These are phyloP conservation scores for Campylomormyrus tamandua DNA, from an alignment of 2,113 vertebrate species.

Conservation along the genomic window DNA sequence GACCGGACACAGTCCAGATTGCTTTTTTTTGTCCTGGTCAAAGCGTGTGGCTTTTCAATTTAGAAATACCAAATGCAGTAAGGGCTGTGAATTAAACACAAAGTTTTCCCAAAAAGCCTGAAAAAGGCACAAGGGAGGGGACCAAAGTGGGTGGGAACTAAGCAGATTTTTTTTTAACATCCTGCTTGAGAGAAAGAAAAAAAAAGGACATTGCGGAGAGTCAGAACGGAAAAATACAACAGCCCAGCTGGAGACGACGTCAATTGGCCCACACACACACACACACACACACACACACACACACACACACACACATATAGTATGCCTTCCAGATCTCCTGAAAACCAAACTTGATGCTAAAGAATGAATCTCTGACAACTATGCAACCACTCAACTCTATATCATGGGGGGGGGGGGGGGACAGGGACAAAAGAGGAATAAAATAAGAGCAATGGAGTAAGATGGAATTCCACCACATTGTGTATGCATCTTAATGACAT, in stretches of 20 bases:
- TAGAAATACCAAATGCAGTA: background rate
- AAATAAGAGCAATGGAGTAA: background rate
- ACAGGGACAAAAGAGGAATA: background rate
- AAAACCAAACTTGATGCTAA: background rate
- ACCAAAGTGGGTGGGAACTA: background rate
- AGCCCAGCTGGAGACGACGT: background rate
- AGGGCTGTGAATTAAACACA: background rate
- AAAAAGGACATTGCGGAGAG: background rate
- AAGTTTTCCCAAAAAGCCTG: background rate
- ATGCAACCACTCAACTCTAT: background rate
- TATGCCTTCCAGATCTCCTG: background rate
- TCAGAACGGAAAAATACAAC: background rate
- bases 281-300: no score
- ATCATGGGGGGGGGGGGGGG: background rate
- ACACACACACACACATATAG: background rate
- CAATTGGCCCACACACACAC: background rate
- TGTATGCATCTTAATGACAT: background rate
- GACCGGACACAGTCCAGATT: background rate
- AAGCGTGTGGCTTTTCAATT: background rate
- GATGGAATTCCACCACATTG: background rate
- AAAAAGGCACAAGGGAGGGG: background rate
- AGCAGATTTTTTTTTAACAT: background rate
- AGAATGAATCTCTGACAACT: background rate
- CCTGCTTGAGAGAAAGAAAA: background rate
- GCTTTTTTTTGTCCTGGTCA: background rate